Conservation (phyloP, 2,113 vertebrate species). For the Catharus minimus region DNA sequence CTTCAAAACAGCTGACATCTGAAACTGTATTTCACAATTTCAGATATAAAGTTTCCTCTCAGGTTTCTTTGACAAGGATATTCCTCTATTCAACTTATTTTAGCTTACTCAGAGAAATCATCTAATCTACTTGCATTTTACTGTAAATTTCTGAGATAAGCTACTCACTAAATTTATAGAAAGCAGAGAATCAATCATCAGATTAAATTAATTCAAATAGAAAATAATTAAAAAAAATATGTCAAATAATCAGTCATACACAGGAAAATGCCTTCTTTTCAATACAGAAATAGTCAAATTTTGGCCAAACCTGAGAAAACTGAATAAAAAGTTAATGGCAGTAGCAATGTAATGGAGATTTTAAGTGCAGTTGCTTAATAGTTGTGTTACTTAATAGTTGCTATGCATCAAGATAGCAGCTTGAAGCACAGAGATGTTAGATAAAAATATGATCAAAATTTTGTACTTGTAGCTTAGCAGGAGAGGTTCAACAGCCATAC, state of each 20-base stretch:
- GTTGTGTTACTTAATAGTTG: not conserved
- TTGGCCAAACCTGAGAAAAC: not conserved
- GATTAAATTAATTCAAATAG: not conserved
- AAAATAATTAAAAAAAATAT: not conserved
- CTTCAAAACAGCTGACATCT: constrained; percentile 27
- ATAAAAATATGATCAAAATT: not conserved
- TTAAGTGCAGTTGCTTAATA: not conserved
- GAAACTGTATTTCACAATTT: not conserved
- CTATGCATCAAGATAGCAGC: not conserved
- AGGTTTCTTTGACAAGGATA: not conserved
- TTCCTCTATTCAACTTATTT: not conserved
- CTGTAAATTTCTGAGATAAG: not conserved
- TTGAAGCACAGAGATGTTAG: not conserved
- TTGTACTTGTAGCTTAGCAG: not conserved
- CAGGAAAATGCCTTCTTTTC: not conserved
- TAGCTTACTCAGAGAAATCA: not conserved
- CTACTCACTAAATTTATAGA: not conserved
- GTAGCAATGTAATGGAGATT: not conserved
- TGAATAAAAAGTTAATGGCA: not conserved
- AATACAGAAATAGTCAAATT: not conserved
- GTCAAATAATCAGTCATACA: not conserved
- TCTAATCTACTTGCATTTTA: not conserved
- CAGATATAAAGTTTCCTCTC: not conserved
- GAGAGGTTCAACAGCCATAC: not conserved
- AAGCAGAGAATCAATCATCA: not conserved